A percentile compares a stretch with the other conserved stretches of the same genome.
These are phyloP conservation scores for Nebria ingens DNA, from an alignment of 1,140 invertebrate genomes.

Conservation along the genomic window DNA sequence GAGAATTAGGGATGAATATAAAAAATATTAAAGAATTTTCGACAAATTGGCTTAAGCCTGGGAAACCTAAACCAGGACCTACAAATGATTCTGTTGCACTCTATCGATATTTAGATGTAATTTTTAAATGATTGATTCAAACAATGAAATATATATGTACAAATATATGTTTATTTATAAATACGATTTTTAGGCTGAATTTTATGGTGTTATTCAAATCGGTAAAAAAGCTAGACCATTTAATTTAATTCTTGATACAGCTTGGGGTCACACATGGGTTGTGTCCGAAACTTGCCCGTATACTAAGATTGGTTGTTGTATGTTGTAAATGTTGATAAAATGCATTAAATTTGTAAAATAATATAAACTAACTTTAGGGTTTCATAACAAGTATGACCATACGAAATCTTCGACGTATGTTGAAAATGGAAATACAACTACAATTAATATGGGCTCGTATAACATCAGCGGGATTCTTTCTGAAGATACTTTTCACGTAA, in stretches of 20 bases:
- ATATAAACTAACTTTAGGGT: conserved; percentile 19
- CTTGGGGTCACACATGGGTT: conserved; percentile 56
- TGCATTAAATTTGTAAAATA: conserved; percentile 5
- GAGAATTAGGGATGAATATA: not conserved
- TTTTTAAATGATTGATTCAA: conserved; percentile 16
- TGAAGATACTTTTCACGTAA: conserved; percentile 44
- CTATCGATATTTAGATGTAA: conserved; percentile 32
- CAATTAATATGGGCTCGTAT: conserved; percentile 45
- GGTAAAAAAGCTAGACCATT: conserved; percentile 52
- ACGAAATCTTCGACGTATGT: conserved; percentile 50
- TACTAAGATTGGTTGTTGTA: conserved; percentile 52
- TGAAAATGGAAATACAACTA: conserved; percentile 48
- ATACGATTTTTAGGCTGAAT: conserved; percentile 47
- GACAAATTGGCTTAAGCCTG: not conserved
- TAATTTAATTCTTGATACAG: conserved; percentile 58
- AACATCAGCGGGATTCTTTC: conserved; percentile 56
- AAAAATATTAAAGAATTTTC: not conserved
- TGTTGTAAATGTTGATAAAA: conserved; percentile 27
- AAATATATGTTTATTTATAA: not conserved
- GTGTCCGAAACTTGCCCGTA: conserved; percentile 49
- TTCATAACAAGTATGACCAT: conserved; percentile 29
- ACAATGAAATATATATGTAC: not conserved
- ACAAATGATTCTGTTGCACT: conserved; percentile 29
- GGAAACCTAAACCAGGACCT: not conserved
- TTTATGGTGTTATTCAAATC: conserved; percentile 51